phyloP scores from a whole-genome alignment of 1,140 invertebrate genomes.

The Magallana gigas region DNA sequence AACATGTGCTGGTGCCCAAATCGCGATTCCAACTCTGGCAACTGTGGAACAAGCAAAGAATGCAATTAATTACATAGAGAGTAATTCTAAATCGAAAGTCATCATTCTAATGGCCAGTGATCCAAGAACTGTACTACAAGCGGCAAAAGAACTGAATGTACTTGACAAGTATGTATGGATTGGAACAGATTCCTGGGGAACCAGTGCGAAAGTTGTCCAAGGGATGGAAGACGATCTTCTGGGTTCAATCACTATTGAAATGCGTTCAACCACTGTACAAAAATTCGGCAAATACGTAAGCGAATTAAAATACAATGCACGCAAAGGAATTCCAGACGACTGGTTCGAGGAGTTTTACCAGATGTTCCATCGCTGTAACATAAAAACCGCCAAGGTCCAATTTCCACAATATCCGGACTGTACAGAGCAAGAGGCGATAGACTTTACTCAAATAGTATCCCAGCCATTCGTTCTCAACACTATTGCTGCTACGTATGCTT shows the following conservation, averaged over 20 bases:
- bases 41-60: slow-evolving; percentile 50
- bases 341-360: slow-evolving; percentile 81
- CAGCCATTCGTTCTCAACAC: slow-evolving; percentile 74
- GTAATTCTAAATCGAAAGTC: slow-evolving; percentile 60
- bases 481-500: slow-evolving; percentile 74
- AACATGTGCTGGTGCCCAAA: slow-evolving; percentile 56
- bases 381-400: slow-evolving; percentile 65
- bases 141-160: slow-evolving; percentile 62
- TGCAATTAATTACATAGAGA: slow-evolving; percentile 56
- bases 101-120: slow-evolving; percentile 67
- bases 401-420: slow-evolving; percentile 60
- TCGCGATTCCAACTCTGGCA: slow-evolving; percentile 32
- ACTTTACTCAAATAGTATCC: slow-evolving; percentile 30
- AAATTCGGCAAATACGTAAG: slow-evolving; percentile 72
- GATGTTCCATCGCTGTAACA: slow-evolving; percentile 74
- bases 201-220: slow-evolving; percentile 84
- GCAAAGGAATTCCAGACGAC: slow-evolving; percentile 73
- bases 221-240: slow-evolving; percentile 86
- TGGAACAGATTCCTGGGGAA: slow-evolving; percentile 79
- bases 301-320: slow-evolving; percentile 68
- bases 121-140: slow-evolving; percentile 60
- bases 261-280: slow-evolving; percentile 80
- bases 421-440: slow-evolving; percentile 36
- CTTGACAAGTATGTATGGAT: slow-evolving; percentile 65
- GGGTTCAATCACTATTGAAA: slow-evolving; percentile 87